Base-by-base conservation (phyloP, 1,140 invertebrate genomes). In the Cotesia vestalis region DNA sequence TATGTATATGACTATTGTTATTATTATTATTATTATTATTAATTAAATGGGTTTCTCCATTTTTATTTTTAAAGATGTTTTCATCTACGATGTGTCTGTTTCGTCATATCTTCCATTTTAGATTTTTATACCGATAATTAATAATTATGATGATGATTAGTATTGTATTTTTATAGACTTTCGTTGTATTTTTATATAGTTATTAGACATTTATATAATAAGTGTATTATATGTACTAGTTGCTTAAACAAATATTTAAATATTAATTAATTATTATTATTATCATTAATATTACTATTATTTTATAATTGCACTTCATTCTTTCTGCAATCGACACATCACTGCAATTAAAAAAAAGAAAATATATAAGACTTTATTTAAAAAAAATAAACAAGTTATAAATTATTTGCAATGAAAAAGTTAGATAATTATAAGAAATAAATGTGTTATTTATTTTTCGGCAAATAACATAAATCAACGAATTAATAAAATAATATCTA, bases 151-250 rank as follows among this genome's bases (percentile, higher is more conserved):
- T 79, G 76, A 79, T 73, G 69, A 73, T 76, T 75, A 80, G 78
- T 75, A 77, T 82, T 79, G 78, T 84, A 85, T 85, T 85, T 85
- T 85, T 83, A 83, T 84, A 84, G 78, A 81, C 59, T 81, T 81
- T 73, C 72, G 77, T 84, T 83, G 78, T 81, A 78, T 79, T 57
- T 71, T 79, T 83, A 79, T 78, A 79, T 80, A 83, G 78, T 76
- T 80, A 71, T 69, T 83, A 84, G 79, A 77, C 76, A 51, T 78
- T 79, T 69, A 46, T 46, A 8, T 46, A 73, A 78, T 76, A 76
- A 69, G 66, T 81, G 79, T 82, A 82, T 77, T 3, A 81, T 81
- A 83, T 62, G 76, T 80, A 78, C 62, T 78, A 80, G 73, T 78
- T 80, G 55, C 75, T 78, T 75, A 78, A 75, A 71, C 66, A 69